Base-by-base conservation (phyloP, 2,888 invertebrate species). In the Reticulitermes lucifugus region DNA sequence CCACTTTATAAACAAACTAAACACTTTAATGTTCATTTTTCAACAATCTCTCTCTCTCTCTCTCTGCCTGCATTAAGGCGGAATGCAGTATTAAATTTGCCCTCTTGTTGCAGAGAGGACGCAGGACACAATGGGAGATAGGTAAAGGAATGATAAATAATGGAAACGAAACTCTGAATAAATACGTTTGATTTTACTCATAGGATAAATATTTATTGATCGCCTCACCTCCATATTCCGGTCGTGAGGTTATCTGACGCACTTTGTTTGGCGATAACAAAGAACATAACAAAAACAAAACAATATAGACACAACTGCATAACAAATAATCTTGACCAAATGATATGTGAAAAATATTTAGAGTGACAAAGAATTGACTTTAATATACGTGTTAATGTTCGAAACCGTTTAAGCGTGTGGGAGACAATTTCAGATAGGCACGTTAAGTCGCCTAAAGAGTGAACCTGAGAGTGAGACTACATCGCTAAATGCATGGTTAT, bases 1-100 rank as follows among this genome's bases (percentile, higher is more conserved):
- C 59, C 59, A 60, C 59, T 80, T 60, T 80, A 60, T 80, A 80
- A 80, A 80, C 80, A 80, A 80, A 80, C 60, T 80, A 80, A 80
- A 80, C 80, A 80, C 10, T 80, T 80, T 80, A 12, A 14, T 80
- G 80, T 80, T 80, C 60, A 51, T 80, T 80, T 80, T 80, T 80
- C 25, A n/a, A 51, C 80, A 3, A 12, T 41, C 35, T 73, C 73
- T 71, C 35, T 35, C 25, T 25, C 25, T 60, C n/a, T 21, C 60
- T 65, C 65, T 65, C 25, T 65, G n/a, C 25, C 25, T 80, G 80
- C 80, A 80, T 80, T 80, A 80, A 80, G 73, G 9, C 22, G 35
- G 73, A 10, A 73, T 73, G 3, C 21, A 41, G 73, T 18, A 41
- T 73, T 73, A 41, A 65, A 65, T 65, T n/a, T 65, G 65, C n/a